Conservation (phyloP, 2,888 invertebrate genomes). For the Perdita meconis region DNA sequence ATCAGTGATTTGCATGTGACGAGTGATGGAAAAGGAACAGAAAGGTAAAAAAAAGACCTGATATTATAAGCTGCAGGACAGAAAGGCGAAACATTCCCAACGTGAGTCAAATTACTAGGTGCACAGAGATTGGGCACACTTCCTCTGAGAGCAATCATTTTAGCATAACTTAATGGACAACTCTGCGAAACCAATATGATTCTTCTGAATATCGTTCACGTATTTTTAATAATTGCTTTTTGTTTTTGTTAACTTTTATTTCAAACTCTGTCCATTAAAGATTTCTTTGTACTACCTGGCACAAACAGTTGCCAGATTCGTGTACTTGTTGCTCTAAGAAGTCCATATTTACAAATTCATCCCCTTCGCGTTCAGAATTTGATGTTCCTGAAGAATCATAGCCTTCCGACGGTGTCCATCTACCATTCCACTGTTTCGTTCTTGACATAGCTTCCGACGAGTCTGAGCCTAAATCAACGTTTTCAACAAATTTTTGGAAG, state of each 20-base stretch:
- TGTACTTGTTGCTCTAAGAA: conserved; percentile 43
- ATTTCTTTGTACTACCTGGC: conserved; percentile 74
- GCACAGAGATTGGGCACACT: conserved; percentile 76
- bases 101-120: conserved; percentile 55
- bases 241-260: too few species aligned
- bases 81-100: conserved; percentile 52
- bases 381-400: conserved; percentile 81
- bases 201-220: conserved; percentile 13
- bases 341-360: conserved; percentile 22
- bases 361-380: conserved; percentile 74
- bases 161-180: conserved; percentile 37
- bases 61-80: conserved; percentile 36
- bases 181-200: conserved; percentile 35
- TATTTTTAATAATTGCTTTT: not conserved
- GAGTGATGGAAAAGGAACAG: not conserved
- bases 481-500: conserved; percentile 13
- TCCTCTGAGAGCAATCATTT: conserved; percentile 70
- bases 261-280: not conserved
- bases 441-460: conserved; percentile 78
- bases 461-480: conserved; percentile 73
- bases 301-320: conserved; percentile 78
- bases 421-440: conserved; percentile 78
- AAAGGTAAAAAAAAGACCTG: conserved; percentile 23
- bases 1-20: conserved; percentile 14
- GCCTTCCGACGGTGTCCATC: conserved; percentile 79